Evolutionary conservation across 2,888 invertebrate genomes (phyloP).

Genomic region (Tetragnatha montana): DNA sequence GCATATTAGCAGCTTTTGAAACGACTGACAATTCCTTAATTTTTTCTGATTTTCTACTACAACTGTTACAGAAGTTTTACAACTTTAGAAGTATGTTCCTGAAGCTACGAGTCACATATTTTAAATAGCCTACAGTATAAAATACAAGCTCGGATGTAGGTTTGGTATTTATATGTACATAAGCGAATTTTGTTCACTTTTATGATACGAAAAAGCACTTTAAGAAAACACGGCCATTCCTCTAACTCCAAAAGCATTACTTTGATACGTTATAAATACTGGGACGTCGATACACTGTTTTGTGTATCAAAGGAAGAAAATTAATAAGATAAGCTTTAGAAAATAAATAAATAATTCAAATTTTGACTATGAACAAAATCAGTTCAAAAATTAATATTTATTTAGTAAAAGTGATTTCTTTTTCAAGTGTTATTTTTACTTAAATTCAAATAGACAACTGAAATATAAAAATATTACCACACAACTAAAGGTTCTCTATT

Average conservation of each 20-base stretch:
- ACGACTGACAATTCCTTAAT: slow-evolving; percentile 21
- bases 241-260: slow-evolving; percentile 16
- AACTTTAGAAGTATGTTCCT: slow-evolving; percentile 26
- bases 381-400: no score
- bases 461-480: no score
- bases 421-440: no score
- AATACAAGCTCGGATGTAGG: slow-evolving; percentile 70
- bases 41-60: slow-evolving; percentile 4
- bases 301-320: background rate
- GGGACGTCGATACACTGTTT: background rate
- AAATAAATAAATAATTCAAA: no score
- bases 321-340: no score
- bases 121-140: slow-evolving; percentile 66
- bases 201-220: slow-evolving; percentile 66
- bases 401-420: no score
- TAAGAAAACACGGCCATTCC: slow-evolving; percentile 43
- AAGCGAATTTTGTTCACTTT: slow-evolving; percentile 71
- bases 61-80: slow-evolving; percentile 59
- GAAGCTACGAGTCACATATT: slow-evolving; percentile 56
- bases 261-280: slow-evolving; percentile 40
- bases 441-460: no score
- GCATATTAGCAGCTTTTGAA: slow-evolving; percentile 39
- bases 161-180: slow-evolving; percentile 66
- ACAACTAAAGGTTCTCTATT: no score
- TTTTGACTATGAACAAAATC: no score